Evolutionary conservation across 2,888 invertebrate species (phyloP).

Genomic region (Eulithis prunata): DNA sequence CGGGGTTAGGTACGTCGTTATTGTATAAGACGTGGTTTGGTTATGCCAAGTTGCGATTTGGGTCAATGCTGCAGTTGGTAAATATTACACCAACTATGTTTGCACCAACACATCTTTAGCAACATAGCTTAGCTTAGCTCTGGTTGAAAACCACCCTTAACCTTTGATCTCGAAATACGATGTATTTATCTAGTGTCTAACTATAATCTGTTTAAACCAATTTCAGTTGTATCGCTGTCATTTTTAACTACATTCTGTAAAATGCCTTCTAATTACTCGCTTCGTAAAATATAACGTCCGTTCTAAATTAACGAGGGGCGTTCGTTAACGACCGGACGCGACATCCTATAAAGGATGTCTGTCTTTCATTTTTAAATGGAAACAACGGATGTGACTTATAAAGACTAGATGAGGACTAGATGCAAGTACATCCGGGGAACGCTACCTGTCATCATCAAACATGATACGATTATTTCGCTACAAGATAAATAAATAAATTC

Average conservation of each 20-base stretch:
- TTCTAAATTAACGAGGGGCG: conserved; percentile 10
- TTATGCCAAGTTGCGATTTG: conserved; percentile 19
- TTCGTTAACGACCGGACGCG: conserved; percentile 16
- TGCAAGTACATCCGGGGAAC: not conserved
- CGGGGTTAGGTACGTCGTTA: conserved; percentile 12
- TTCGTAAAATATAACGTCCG: conserved; percentile 14
- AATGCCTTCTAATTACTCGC: conserved; percentile 17
- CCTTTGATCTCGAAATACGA: not conserved
- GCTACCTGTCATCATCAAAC: no score
- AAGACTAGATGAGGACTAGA: not conserved
- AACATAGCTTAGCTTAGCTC: no score
- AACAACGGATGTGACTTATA: conserved; percentile 6
- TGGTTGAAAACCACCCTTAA: no score
- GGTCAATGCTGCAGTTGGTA: conserved; percentile 22
- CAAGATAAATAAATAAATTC: no score
- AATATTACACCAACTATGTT: no score
- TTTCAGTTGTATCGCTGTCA: conserved; percentile 6
- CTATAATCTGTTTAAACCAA: not conserved
- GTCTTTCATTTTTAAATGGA: conserved; percentile 7
- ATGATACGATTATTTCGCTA: no score
- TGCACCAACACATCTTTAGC: no score
- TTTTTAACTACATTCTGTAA: conserved; percentile 7
- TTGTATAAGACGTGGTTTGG: no score
- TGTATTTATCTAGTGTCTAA: not conserved
- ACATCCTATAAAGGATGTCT: conserved; percentile 7